Base-by-base conservation (phyloP, 1,140 invertebrate species). In the Scaptodrosophila lebanonensis region DNA sequence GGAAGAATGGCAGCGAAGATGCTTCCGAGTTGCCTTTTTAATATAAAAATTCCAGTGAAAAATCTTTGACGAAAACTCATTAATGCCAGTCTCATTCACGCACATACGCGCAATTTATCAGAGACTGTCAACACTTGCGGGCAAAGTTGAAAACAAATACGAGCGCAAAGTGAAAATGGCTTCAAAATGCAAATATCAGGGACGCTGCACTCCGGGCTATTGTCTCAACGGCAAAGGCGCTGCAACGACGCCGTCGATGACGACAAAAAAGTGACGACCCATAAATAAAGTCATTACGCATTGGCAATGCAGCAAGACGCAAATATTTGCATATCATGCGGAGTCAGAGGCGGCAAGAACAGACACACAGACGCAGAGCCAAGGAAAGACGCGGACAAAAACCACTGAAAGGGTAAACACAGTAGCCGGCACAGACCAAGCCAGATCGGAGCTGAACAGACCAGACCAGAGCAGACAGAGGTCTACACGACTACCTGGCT, bases 271-370 rank as follows among this genome's bases (percentile, higher is more conserved):
- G 35, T 13, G 15, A 13, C 6, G 35, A 50, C 43, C 44, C 72
- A 76, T 79, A 79, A 79, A 79, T 79, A 79, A 79, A 79, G 73
- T 73, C 73, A 79, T 79, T 79, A 79, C 73, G 65, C 73, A 73
- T 58, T 56, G 30, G 49, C 50, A 56, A 65, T 62, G 54, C 54
- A 58, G 30, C 40, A 38, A 38, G 13, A 17, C 9, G 49, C 62
- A 66, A 76, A 76, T 76, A 76, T 76, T 76, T 76, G 71, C 66
- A 76, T 76, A 76, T 59, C 62, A 57, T 15, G 50, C 45, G 35
- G 29, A 47, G 29, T 9, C 63, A 35, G 16, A 38, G 43, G 11
- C 22, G n/a, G 40, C 39, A 17, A 11, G 16, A 65, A 33, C 9
- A 40, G 29, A 18, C 16, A 40, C 15, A 33, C 48, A 17, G 22